A percentile compares a stretch with the other conserved stretches of the same genome.
Evolutionary conservation across 2,113 vertebrate genomes (phyloP).

Genomic region (Marmota monax): DNA sequence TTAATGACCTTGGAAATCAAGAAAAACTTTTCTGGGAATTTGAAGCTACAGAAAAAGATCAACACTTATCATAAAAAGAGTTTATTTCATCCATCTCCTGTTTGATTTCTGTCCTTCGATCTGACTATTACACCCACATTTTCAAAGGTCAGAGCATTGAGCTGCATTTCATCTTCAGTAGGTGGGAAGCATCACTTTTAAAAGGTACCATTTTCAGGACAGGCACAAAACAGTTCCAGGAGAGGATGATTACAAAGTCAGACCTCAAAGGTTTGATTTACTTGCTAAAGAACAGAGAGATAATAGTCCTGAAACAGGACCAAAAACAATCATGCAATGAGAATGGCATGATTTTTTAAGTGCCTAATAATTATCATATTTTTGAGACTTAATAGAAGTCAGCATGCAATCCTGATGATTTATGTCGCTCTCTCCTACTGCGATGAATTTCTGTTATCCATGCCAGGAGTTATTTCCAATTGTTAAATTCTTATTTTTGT

Average conservation of each 20-base stretch:
- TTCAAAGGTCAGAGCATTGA: constrained; percentile 53
- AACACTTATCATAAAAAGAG: background rate
- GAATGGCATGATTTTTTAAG: constrained; percentile 56
- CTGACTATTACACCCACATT: background rate
- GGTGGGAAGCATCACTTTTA: constrained; percentile 51
- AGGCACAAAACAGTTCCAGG: constrained; percentile 73
- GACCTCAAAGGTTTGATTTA: constrained; percentile 80
- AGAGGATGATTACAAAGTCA: constrained; percentile 78
- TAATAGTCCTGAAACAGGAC: constrained; percentile 67
- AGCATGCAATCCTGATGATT: constrained; percentile 61
- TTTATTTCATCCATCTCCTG: constrained; percentile 47
- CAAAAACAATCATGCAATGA: constrained; percentile 57
- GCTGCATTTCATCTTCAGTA: constrained; percentile 72
- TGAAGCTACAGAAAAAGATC: constrained; percentile 25
- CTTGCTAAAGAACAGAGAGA: constrained; percentile 71
- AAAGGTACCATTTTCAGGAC: constrained; percentile 63
- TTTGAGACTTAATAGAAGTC: constrained; percentile 57
- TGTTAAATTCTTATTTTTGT: constrained; percentile 60
- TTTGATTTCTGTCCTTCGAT: constrained; percentile 70
- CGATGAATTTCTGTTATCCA: constrained; percentile 44
- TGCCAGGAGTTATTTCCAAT: constrained; percentile 14
- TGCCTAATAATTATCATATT: constrained; percentile 68
- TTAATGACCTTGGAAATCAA: constrained; percentile 63
- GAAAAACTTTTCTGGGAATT: background rate
- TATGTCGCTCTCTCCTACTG: constrained; percentile 43